These are phyloP conservation scores for Nerophis ophidion DNA, from an alignment of 2,113 vertebrate genomes.

Conservation along the genomic window DNA sequence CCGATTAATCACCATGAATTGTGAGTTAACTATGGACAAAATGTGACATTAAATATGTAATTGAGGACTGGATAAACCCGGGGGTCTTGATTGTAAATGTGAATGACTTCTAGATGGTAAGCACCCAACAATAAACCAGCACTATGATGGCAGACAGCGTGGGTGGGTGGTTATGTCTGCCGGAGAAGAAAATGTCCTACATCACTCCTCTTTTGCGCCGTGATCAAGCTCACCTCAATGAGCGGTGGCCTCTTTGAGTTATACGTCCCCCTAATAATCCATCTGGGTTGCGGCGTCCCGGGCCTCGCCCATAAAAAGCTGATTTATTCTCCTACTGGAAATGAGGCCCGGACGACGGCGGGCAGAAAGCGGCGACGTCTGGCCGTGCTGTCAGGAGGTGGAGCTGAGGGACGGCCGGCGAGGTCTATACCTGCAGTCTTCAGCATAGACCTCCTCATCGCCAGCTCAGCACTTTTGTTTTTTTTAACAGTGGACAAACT, in stretches of 20 bases:
- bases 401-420: constrained; percentile 58
- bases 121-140: constrained; percentile 24
- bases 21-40: too few species aligned
- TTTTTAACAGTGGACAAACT: neutral
- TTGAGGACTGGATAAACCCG: neutral
- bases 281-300: constrained; percentile 55
- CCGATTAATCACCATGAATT: too few species aligned
- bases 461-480: constrained; percentile 5
- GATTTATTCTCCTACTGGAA: constrained; percentile 66
- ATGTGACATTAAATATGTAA: neutral
- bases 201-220: constrained; percentile 38
- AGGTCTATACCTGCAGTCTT: constrained; percentile 25
- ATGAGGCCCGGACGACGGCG: constrained; percentile 50
- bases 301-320: constrained; percentile 63
- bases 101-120: constrained; percentile 13
- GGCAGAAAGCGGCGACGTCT: constrained; percentile 37
- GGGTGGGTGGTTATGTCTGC: constrained; percentile 38
- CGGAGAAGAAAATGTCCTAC: constrained; percentile 37
- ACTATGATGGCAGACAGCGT: constrained; percentile 37
- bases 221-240: constrained; percentile 59
- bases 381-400: constrained; percentile 56
- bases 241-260: constrained; percentile 67
- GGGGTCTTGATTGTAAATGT: neutral
- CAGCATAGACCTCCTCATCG: constrained; percentile 5
- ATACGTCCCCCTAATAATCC: constrained; percentile 69